Conservation (phyloP, 1,140 invertebrate genomes). For the Cydia fagiglandana region DNA sequence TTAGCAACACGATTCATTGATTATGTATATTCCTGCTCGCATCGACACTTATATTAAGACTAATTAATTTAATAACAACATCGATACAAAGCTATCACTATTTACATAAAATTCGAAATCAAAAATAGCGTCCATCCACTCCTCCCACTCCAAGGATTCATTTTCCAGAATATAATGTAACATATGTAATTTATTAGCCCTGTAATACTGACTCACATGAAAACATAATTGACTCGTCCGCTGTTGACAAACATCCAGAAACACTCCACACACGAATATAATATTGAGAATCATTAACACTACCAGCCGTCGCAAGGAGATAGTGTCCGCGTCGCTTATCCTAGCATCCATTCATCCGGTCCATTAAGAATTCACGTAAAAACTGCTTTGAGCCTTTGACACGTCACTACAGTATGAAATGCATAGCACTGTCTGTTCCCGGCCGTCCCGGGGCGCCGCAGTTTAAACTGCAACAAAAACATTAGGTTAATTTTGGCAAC, state of each 20-base stretch:
- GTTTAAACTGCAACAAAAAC: constrained; percentile 66
- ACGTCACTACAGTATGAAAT: constrained; percentile 59
- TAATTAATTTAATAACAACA: constrained; percentile 45
- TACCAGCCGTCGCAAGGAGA: constrained; percentile 49
- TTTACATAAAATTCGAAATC: constrained; percentile 54
- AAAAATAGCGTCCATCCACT: constrained; percentile 27
- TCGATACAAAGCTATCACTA: constrained; percentile 59
- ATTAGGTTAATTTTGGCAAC: not conserved
- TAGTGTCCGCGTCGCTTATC: constrained; percentile 56
- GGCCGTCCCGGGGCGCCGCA: constrained; percentile 34
- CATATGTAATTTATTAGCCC: constrained; percentile 53
- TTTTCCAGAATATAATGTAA: constrained; percentile 26
- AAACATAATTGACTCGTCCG: constrained; percentile 65
- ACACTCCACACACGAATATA: constrained; percentile 43
- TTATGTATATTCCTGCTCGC: constrained; percentile 18
- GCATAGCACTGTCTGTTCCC: constrained; percentile 43
- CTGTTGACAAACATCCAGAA: constrained; percentile 40
- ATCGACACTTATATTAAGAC: constrained; percentile 9
- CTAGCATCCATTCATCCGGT: constrained; percentile 51
- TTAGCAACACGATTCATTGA: constrained; percentile 9
- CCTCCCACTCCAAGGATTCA: constrained; percentile 17
- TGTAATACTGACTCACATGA: constrained; percentile 75
- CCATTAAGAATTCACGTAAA: constrained; percentile 74
- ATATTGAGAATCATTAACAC: constrained; percentile 48
- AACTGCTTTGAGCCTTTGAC: constrained; percentile 72